Evolutionary conservation across 30 jellyfish, hydroid and myxozoan species (phyloP).

Genomic region (Catostylus mosaicus): DNA sequence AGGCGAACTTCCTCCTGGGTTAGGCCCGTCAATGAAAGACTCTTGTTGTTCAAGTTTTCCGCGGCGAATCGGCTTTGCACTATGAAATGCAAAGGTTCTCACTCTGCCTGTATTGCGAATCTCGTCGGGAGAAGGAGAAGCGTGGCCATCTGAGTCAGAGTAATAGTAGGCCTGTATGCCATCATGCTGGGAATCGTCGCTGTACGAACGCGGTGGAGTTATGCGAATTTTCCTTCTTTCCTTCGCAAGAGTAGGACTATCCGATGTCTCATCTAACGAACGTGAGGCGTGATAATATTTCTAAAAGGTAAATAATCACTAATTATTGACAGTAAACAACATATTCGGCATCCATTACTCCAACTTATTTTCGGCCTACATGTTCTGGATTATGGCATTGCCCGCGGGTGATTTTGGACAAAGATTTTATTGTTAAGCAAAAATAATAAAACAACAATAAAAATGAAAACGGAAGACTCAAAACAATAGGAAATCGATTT

Average conservation of each 20-base stretch:
- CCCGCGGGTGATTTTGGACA: conserved; percentile 26
- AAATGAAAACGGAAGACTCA: neutral
- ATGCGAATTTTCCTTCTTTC: conserved; percentile 8
- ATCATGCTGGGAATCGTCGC: conserved; percentile 32
- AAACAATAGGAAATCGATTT: neutral
- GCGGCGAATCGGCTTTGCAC: conserved; percentile 20
- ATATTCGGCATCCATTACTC: neutral
- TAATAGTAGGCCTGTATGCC: conserved; percentile 19
- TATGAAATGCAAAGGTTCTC: conserved; percentile 11
- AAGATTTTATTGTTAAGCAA: neutral
- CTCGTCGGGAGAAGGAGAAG: conserved; percentile 39
- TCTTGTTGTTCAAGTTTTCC: conserved; percentile 21
- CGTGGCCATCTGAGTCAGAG: conserved; percentile 43
- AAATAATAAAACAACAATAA: neutral
- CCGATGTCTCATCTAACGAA: conserved; percentile 32
- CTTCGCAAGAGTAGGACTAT: neutral
- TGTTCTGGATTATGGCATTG: neutral
- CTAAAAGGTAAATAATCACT: conserved; percentile 4
- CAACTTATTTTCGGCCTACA: conserved; percentile 7
- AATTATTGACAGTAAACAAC: conserved; percentile 3
- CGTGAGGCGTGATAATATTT: conserved; percentile 18
- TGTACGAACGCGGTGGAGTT: conserved; percentile 31
- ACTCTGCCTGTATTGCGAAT: conserved; percentile 2
- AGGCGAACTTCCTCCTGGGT: conserved; percentile 81
- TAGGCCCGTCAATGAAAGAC: conserved; percentile 22